Evolutionary conservation across 1,140 invertebrate species (phyloP).

Genomic region (Dreissena rostriformis): DNA sequence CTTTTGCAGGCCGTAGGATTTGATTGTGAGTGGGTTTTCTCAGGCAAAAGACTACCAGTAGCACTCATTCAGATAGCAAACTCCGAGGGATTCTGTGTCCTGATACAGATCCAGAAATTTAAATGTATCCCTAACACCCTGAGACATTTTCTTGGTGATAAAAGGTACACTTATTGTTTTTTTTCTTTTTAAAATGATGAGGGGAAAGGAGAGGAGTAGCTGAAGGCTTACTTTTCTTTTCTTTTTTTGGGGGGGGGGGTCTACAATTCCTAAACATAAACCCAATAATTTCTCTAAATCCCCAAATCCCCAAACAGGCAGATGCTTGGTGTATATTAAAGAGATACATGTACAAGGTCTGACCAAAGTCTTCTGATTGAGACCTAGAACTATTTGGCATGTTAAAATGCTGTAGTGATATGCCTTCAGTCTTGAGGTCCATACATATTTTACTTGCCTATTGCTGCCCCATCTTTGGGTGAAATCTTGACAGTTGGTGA

Average conservation of each 20-base stretch:
- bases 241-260: not conserved
- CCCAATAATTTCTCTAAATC: not conserved
- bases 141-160: constrained; percentile 82
- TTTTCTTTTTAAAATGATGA: not conserved
- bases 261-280: not conserved
- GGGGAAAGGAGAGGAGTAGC: not conserved
- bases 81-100: constrained; percentile 43
- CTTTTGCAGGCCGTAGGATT: constrained; percentile 48
- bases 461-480: too few relatives aligned
- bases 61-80: constrained; percentile 46
- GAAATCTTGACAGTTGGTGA: too few relatives aligned
- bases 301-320: too few relatives aligned
- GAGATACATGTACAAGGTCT: too few relatives aligned
- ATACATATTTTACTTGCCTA: too few relatives aligned
- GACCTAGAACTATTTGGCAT: too few relatives aligned
- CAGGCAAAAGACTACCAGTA: constrained; percentile 26
- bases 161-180: constrained; percentile 61
- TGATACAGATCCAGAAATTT: constrained; percentile 69
- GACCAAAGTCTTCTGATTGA: too few relatives aligned
- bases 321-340: too few relatives aligned
- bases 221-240: not conserved
- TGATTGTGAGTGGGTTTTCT: constrained; percentile 56
- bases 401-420: too few relatives aligned
- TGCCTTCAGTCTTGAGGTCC: too few relatives aligned
- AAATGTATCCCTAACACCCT: constrained; percentile 83